Conservation (phyloP, 2,888 invertebrate species). For the Parthenolecanium corni region DNA sequence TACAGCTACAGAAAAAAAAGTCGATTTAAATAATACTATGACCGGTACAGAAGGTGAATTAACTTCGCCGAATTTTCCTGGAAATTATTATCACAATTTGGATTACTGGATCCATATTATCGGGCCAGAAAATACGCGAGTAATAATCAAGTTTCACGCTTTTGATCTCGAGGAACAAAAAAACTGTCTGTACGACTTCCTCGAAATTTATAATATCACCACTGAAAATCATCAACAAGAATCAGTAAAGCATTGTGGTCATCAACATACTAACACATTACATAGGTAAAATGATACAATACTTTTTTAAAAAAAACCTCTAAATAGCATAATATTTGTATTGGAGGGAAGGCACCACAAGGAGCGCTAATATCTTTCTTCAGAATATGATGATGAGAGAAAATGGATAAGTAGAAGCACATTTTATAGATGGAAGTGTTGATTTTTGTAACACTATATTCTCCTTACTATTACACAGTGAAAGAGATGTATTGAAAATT, state of each 20-base stretch:
- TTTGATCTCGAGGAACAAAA: conserved; percentile 63
- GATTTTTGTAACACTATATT: too few relatives aligned
- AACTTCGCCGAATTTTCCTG: conserved; percentile 58
- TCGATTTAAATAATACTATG: conserved; percentile 50
- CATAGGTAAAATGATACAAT: conserved; percentile 12
- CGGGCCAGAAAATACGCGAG: conserved; percentile 53
- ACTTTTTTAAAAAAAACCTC: too few relatives aligned
- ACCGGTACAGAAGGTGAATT: conserved; percentile 53
- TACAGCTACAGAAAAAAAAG: conserved; percentile 32
- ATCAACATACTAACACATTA: conserved; percentile 29
- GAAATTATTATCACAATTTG: conserved; percentile 57
- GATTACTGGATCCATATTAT: conserved; percentile 56
- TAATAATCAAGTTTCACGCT: conserved; percentile 55
- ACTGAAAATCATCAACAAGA: background rate
- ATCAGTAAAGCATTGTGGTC: conserved; percentile 32
- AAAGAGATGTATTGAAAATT: too few relatives aligned
- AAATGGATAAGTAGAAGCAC: too few relatives aligned
- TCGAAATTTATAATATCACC: conserved; percentile 45
- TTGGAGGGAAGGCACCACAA: too few relatives aligned
- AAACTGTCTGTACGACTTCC: conserved; percentile 67
- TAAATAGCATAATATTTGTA: too few relatives aligned
- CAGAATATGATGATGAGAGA: too few relatives aligned
- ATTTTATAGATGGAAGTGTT: too few relatives aligned
- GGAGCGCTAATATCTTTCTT: too few relatives aligned
- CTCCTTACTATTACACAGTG: too few relatives aligned